Evolutionary conservation across 1,140 invertebrate genomes (phyloP), one percentile per base, ranked within the genome.

Genomic region (Tetraneura akinire): DNA sequence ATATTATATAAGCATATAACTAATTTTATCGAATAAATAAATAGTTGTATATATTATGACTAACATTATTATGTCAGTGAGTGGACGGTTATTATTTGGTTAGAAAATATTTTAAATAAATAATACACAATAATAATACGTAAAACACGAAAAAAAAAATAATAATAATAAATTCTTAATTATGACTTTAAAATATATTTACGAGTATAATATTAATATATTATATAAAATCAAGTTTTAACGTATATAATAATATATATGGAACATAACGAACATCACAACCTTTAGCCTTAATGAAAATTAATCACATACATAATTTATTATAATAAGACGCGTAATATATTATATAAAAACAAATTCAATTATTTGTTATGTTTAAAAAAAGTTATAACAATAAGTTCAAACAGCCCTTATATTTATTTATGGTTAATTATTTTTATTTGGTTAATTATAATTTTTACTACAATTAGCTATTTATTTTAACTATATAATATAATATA

Each of bases 231-330:
- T 37, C 47, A 60, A 45, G 47, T 47, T 51, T n/a, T 49, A 71
- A 13, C 68, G 47, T 42, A 57, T 37, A 37, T 37, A n/a, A n/a
- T n/a, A n/a, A n/a, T n/a, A n/a, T n/a, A n/a, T 53, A 57, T 60
- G 73, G 73, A 76, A 76, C 73, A 76, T 76, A 78, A 78, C 74
- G 62, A 78, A 78, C 74, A 78, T 78, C 74, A 78, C 74, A 78
- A 78, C 74, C 74, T 62, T 78, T 78, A 78, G 74, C 55, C 74
- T 78, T 78, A 78, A 60, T 45, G 32, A 26, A 62, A 60, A 78
- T 78, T 16, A 78, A 78, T 78, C 74, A 78, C 55, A 57, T 62
- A 78, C 60, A 60, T 60, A 76, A n/a, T n/a, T n/a, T n/a, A n/a
- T n/a, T n/a, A n/a, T n/a, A n/a, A n/a, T n/a, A n/a, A n/a, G n/a